phyloP scores from a whole-genome alignment of 2,797 vertebrate species.

The Clarias pachynema region DNA sequence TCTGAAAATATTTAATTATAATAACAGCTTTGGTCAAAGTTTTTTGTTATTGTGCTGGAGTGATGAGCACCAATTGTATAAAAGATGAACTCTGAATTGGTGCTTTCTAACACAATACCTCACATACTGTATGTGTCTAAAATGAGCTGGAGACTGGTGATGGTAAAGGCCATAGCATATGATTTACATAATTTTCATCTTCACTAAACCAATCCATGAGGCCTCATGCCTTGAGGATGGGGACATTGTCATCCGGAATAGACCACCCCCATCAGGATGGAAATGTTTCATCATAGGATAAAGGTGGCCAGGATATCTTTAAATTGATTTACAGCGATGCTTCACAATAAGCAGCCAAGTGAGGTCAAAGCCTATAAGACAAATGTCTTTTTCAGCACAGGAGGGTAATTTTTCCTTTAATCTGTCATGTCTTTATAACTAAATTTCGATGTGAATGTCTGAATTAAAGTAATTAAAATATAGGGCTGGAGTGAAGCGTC shows the following conservation, averaged over 20 bases:
- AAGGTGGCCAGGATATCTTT: background rate
- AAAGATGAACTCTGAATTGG: background rate
- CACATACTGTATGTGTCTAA: background rate
- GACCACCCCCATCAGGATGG: background rate
- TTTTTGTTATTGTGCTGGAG: background rate
- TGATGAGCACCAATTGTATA: background rate
- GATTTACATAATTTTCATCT: background rate
- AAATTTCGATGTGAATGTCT: background rate
- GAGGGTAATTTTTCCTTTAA: background rate
- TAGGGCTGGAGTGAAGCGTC: background rate
- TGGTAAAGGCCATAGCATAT: background rate
- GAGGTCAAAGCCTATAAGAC: background rate
- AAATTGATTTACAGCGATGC: background rate
- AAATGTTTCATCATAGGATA: background rate
- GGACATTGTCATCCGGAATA: background rate
- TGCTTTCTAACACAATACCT: background rate
- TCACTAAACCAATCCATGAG: background rate
- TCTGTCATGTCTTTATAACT: background rate
- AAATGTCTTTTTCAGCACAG: background rate
- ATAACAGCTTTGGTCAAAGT: background rate
- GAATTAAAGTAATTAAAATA: constrained; percentile 3
- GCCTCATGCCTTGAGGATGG: background rate
- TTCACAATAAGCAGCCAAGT: background rate
- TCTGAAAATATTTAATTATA: background rate
- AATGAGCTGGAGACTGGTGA: background rate